These are phyloP conservation scores for Triplophysa tibetana DNA, from an alignment of 2,113 vertebrate genomes.

Conservation along the genomic window DNA sequence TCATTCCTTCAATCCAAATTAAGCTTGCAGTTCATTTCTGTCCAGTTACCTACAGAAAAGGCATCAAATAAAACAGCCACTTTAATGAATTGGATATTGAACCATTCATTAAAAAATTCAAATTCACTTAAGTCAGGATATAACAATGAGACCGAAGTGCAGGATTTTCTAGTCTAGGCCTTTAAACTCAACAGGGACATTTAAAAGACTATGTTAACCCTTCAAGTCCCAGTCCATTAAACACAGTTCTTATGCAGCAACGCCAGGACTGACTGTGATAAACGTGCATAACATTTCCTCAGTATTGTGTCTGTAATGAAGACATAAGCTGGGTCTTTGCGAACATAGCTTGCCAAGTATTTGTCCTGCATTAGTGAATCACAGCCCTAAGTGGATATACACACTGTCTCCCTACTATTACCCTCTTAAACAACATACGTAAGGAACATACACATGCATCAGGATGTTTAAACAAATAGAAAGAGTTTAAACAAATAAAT, in stretches of 20 bases:
- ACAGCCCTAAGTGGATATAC: not conserved
- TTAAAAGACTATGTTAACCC: constrained; percentile 59
- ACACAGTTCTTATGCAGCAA: not conserved
- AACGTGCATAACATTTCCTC: not conserved
- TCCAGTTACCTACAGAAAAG: constrained; percentile 62
- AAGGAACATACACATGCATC: constrained; percentile 39
- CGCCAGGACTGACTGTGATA: not conserved
- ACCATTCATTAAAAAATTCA: constrained; percentile 70
- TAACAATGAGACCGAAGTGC: constrained; percentile 64
- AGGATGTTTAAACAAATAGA: constrained; percentile 20
- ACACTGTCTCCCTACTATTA: not conserved
- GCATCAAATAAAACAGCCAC: constrained; percentile 77
- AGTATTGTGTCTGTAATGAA: not conserved
- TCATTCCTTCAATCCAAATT: constrained; percentile 50
- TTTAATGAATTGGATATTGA: constrained; percentile 83
- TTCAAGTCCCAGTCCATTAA: constrained; percentile 17
- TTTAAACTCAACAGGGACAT: constrained; percentile 55
- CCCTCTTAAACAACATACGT: constrained; percentile 3
- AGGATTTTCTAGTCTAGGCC: constrained; percentile 60
- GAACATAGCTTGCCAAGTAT: not conserved
- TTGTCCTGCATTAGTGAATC: not conserved
- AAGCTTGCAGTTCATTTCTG: constrained; percentile 56
- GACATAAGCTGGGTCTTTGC: not conserved
- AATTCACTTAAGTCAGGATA: constrained; percentile 75
- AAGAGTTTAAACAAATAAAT: constrained; percentile 59